phyloP scores from a whole-genome alignment of 2,888 invertebrate genomes.

The Trissolcus brochymenae region DNA sequence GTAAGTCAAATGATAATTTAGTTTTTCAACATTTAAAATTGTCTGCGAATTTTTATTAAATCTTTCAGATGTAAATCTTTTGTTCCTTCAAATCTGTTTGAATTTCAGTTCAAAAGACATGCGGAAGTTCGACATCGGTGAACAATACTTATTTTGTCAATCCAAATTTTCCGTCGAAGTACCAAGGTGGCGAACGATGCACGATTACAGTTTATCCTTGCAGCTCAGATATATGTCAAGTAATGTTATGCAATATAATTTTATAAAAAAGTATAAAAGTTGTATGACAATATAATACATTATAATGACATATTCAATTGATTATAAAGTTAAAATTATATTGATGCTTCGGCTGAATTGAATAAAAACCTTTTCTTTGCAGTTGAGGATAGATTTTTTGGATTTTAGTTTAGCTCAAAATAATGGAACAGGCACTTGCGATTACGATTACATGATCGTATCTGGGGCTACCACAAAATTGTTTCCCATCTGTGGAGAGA shows the following conservation, averaged over 20 bases:
- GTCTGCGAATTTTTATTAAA: neutral
- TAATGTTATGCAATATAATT: slow-evolving; percentile 64
- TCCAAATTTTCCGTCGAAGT: slow-evolving; percentile 85
- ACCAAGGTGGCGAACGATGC: slow-evolving; percentile 83
- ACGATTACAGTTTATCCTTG: slow-evolving; percentile 84
- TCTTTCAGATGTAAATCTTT: slow-evolving; percentile 7
- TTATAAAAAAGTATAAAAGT: neutral
- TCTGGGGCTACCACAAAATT: slow-evolving; percentile 83
- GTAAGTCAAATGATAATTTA: slow-evolving; percentile 78
- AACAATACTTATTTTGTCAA: slow-evolving; percentile 92
- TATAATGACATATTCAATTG: no score
- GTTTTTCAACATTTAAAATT: neutral
- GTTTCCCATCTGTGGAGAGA: slow-evolving; percentile 87
- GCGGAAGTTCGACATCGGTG: slow-evolving; percentile 83
- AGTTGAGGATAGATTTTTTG: slow-evolving; percentile 87
- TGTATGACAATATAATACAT: no score
- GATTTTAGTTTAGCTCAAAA: slow-evolving; percentile 85
- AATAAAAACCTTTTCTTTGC: slow-evolving; percentile 52
- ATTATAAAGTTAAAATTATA: no score
- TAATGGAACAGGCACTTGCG: slow-evolving; percentile 84
- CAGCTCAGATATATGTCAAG: slow-evolving; percentile 83
- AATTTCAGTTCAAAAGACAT: slow-evolving; percentile 83
- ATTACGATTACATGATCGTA: slow-evolving; percentile 83
- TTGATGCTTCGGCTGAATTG: no score
- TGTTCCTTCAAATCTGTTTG: neutral